These are phyloP conservation scores for Drosophila athabasca DNA, from an alignment of 1,140 invertebrate species.

Conservation along the genomic window DNA sequence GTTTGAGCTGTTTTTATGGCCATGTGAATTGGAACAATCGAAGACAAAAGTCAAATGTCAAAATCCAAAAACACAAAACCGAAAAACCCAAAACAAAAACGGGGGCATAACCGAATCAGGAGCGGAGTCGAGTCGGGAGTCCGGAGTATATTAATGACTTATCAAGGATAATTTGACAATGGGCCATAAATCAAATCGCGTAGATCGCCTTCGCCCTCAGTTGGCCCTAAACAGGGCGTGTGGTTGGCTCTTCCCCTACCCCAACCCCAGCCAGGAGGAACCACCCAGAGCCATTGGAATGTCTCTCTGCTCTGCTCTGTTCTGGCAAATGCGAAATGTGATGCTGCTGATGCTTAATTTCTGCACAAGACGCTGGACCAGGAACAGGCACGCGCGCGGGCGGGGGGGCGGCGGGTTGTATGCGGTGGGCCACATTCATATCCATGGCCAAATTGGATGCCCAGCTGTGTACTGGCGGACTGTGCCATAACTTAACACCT, in stretches of 20 bases:
- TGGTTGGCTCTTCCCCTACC: slow-evolving; percentile 33
- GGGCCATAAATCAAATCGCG: slow-evolving; percentile 76
- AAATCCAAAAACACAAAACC: slow-evolving; percentile 58
- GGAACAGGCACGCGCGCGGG: background rate
- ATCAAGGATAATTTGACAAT: slow-evolving; percentile 82
- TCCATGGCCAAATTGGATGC: slow-evolving; percentile 70
- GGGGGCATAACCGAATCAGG: slow-evolving; percentile 33
- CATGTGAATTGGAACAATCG: slow-evolving; percentile 62
- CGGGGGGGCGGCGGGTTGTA: slow-evolving; percentile 21
- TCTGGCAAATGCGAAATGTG: slow-evolving; percentile 65
- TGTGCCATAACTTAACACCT: slow-evolving; percentile 82
- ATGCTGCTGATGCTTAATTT: slow-evolving; percentile 78
- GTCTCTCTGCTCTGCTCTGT: slow-evolving; percentile 17
- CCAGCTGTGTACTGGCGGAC: slow-evolving; percentile 70
- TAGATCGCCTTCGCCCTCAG: slow-evolving; percentile 22
- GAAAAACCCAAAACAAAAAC: slow-evolving; percentile 39
- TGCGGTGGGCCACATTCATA: slow-evolving; percentile 40
- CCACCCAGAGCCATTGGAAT: slow-evolving; percentile 65
- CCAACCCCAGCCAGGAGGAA: slow-evolving; percentile 10
- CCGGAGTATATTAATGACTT: slow-evolving; percentile 76
- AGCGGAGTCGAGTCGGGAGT: slow-evolving; percentile 13
- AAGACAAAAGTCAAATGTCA: slow-evolving; percentile 52
- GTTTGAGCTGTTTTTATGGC: slow-evolving; percentile 55
- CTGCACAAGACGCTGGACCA: slow-evolving; percentile 20
- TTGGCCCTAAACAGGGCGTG: slow-evolving; percentile 52